Evolutionary conservation across 2,113 vertebrate genomes (phyloP), one percentile per base, ranked within the genome.

Genomic region (Grantiella picta): DNA sequence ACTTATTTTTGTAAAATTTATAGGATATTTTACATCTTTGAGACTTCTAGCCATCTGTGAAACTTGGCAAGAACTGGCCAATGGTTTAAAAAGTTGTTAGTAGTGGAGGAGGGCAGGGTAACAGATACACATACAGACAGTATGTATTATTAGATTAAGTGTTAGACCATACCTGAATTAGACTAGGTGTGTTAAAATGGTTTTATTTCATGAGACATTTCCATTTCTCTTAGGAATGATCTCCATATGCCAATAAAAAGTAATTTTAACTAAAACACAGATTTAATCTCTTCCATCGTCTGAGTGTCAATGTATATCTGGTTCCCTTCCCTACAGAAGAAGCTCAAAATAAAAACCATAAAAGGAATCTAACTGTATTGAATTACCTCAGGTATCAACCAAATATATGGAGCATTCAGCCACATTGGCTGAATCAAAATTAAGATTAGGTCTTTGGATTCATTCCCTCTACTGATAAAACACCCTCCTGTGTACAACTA

Each of bases 41-140:
- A 87, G 84, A 53, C 24, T 90, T 79, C 65, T 36, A 96, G 64
- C 77, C 87, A 95, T 94, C 92, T 96, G 95, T 76, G 61, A 61
- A 94, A 84, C 50, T 95, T 96, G 87, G 90, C 93, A 96, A 93
- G 81, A 85, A 59, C 16, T 73, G 60, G 60, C 69, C 87, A 89
- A 91, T 50, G 78, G 84, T 94, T 87, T 59, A 63, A 66, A 77
- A 94, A 91, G 22, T 75, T 94, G 61, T 79, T 76, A 79, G 35
- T 36, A 82, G 57, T 64, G 90, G 65, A 91, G 90, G 77, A 95
- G 78, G 38, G 52, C 25, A 76, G 25, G 33, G 76, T 82, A 94
- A 84, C 52, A 84, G 52, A 92, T 3, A 96, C 28, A 63, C 22
- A 80, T 17, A 79, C 15, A 94, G 60, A 79, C 65, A 91, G 60